Evolutionary conservation across 2,888 invertebrate genomes (phyloP).

Genomic region (Lordiphosa andalusiaca): DNA sequence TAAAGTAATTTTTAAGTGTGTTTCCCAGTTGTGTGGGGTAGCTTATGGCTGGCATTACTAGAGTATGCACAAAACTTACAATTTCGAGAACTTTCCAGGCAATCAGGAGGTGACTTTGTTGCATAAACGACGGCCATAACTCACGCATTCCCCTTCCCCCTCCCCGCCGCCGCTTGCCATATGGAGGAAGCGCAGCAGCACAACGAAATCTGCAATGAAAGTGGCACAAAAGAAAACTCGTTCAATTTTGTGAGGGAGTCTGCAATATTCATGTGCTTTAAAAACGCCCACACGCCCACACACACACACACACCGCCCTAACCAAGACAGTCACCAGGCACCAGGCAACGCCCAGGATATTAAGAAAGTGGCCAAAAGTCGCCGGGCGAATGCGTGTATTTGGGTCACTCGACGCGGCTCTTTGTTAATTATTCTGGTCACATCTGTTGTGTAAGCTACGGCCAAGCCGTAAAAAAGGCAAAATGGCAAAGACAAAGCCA

Average conservation of each 20-base stretch:
- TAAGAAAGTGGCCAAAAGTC: constrained; percentile 38
- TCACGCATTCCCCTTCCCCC: constrained; percentile 33
- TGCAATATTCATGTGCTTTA: constrained; percentile 53
- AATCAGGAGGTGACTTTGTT: constrained; percentile 40
- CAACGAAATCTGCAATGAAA: constrained; percentile 13
- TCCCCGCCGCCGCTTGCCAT: constrained; percentile 4
- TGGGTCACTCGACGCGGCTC: constrained; percentile 57
- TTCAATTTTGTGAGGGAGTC: constrained; percentile 29
- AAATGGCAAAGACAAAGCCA: constrained; percentile 35
- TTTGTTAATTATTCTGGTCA: constrained; percentile 77
- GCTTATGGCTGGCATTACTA: constrained; percentile 8
- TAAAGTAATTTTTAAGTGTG: constrained; percentile 25
- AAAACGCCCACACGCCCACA: constrained; percentile 26
- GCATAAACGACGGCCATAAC: constrained; percentile 38
- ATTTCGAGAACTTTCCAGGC: constrained; percentile 17
- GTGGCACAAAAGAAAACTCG: constrained; percentile 21
- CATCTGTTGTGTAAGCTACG: constrained; percentile 76
- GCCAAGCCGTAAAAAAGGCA: constrained; percentile 45
- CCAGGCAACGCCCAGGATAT: constrained; percentile 35
- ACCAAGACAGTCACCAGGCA: no score
- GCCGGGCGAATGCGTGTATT: constrained; percentile 30
- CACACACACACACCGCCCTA: background rate
- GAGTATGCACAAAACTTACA: constrained; percentile 21
- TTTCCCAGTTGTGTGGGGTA: background rate
- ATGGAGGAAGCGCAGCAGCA: constrained; percentile 19